phyloP scores from a whole-genome alignment of 2,113 vertebrate species.

The Tachysurus fulvidraco region DNA sequence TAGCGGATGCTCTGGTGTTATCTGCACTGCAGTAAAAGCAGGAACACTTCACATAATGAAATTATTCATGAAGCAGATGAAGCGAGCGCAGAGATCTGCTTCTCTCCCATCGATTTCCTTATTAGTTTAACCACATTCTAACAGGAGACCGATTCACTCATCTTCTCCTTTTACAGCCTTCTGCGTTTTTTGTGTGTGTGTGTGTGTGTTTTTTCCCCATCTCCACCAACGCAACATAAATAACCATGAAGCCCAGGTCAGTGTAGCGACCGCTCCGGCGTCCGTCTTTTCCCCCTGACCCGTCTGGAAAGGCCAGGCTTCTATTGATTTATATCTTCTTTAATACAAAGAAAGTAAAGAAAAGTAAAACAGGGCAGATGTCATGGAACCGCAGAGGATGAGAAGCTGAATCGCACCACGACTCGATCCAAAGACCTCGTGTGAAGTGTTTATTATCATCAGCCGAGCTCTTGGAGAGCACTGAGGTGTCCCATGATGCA shows the following conservation, averaged over 20 bases:
- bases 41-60: conserved; percentile 46
- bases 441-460: too few species aligned
- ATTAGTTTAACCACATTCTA: conserved; percentile 12
- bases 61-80: conserved; percentile 50
- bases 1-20: conserved; percentile 19
- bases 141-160: not conserved
- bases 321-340: conserved; percentile 21
- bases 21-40: conserved; percentile 54
- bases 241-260: conserved; percentile 30
- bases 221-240: conserved; percentile 19
- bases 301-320: conserved; percentile 23
- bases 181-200: not conserved
- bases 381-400: not conserved
- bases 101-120: conserved; percentile 5
- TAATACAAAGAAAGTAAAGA: not conserved
- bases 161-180: not conserved
- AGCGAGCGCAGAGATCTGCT: conserved; percentile 3
- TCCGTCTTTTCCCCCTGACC: not conserved
- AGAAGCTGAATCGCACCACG: not conserved
- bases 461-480: not conserved
- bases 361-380: not conserved
- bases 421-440: too few species aligned
- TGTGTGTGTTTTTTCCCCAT: not conserved
- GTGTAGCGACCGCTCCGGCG: not conserved
- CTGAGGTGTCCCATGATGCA: not conserved